Conservation (phyloP, 2,888 invertebrate species). For the Noctua janthina region DNA sequence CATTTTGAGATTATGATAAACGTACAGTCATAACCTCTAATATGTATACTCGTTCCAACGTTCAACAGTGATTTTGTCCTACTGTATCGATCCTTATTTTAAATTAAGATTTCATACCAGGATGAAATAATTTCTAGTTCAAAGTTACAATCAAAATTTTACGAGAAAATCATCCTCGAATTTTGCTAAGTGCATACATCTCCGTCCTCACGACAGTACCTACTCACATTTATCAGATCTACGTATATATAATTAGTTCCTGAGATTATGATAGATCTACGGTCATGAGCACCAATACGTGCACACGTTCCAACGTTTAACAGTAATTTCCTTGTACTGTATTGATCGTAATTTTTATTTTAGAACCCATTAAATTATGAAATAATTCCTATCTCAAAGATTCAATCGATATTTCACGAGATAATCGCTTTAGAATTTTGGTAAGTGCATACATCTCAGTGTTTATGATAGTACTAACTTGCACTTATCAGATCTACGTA, state of each 20-base stretch:
- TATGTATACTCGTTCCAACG: not conserved
- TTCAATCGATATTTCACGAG: not conserved
- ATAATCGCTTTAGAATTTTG: not conserved
- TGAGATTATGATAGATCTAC: not conserved
- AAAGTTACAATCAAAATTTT: not conserved
- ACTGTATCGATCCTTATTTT: not conserved
- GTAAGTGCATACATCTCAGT: not conserved
- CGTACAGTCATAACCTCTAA: not conserved
- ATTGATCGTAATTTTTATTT: not conserved
- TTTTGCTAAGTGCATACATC: not conserved
- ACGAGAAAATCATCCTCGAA: not conserved
- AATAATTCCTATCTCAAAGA: not conserved
- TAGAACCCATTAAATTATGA: not conserved
- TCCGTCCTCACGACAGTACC: not conserved
- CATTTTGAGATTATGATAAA: slow-evolving; percentile 1
- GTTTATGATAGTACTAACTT: not conserved
- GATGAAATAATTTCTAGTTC: not conserved
- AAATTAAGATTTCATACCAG: not conserved
- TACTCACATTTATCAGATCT: not conserved
- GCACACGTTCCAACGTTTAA: not conserved
- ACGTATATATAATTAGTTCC: not conserved
- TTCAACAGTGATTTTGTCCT: too few relatives aligned
- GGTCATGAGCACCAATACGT: not conserved
- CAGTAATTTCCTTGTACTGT: too few relatives aligned
- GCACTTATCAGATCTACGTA: not conserved